Evolutionary conservation across 2,888 invertebrate genomes (phyloP), one percentile per base, ranked within the genome.

Genomic region (Parapristionchus giblindavisi): DNA sequence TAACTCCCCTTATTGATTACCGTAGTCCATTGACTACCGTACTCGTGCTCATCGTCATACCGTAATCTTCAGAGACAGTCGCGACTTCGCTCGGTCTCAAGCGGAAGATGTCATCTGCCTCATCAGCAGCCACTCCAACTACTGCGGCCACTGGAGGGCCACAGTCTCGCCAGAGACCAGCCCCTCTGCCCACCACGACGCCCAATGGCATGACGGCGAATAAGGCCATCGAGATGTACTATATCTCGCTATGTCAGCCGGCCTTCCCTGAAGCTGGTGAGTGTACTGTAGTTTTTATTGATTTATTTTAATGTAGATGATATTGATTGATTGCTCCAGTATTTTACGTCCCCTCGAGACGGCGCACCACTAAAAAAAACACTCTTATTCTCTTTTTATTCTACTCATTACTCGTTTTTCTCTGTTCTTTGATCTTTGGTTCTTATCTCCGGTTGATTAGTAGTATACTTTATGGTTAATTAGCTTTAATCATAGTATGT

Each of bases 231-330:
- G 72, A 72, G 48, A 32, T 56, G 43, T 72, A 72, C 72, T 72
- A 72, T 48, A 34, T 58, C n/a, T 29, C 32, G 5, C 72, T 72
- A 24, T 72, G 72, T 51, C 72, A 72, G n/a, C 72, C 72, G 60
- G 72, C 72, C 5, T 72, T 72, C n/a, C 72, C 72, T 21, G 43
- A 48, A 60, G 40, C 72, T 21, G 72, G 72, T 72, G 21, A 8
- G 71, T 8, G n/a, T 17, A n/a, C 27, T 52, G 24, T n/a, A n/a
- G n/a, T n/a, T n/a, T n/a, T n/a, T n/a, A n/a, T n/a, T n/a, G n/a
- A n/a, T n/a, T n/a, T n/a, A n/a, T n/a, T n/a, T n/a, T n/a, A n/a
- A n/a, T n/a, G n/a, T n/a, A n/a, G n/a, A n/a, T n/a, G n/a, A n/a
- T n/a, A n/a, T n/a, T n/a, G n/a, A n/a, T n/a, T n/a, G n/a, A n/a